Conservation (phyloP, 2,113 vertebrate species). For the Elgaria multicarinata region DNA sequence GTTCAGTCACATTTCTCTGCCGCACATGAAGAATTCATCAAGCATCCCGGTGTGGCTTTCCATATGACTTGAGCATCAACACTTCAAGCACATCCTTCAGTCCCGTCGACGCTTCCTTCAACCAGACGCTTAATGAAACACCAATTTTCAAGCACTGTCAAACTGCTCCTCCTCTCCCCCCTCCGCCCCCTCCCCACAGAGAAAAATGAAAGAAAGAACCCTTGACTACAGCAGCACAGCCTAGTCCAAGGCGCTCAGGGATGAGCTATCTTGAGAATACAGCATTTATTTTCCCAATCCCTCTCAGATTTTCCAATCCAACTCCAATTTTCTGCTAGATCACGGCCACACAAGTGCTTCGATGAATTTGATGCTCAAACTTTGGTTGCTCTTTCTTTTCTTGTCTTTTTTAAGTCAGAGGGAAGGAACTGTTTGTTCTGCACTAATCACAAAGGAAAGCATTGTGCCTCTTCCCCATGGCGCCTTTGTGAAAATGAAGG, state of each 20-base stretch:
- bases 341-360: neutral
- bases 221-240: neutral
- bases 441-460: neutral
- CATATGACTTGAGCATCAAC: neutral
- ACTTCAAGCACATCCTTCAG: neutral
- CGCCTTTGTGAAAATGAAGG: neutral
- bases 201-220: neutral
- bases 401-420: neutral
- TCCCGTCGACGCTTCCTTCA: neutral
- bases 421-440: neutral
- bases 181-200: no score
- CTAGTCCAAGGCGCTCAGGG: neutral
- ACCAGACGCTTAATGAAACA: neutral
- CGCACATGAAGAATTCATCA: neutral
- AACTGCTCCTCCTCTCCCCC: neutral
- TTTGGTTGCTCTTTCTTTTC: neutral
- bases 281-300: neutral
- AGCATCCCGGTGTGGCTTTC: neutral
- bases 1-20: neutral
- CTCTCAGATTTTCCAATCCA: neutral
- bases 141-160: neutral
- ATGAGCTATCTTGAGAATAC: neutral
- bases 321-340: neutral
- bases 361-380: neutral
- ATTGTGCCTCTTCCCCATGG: neutral